Base-by-base conservation (phyloP, 2,113 vertebrate species). In the Anthoscopus minutus region DNA sequence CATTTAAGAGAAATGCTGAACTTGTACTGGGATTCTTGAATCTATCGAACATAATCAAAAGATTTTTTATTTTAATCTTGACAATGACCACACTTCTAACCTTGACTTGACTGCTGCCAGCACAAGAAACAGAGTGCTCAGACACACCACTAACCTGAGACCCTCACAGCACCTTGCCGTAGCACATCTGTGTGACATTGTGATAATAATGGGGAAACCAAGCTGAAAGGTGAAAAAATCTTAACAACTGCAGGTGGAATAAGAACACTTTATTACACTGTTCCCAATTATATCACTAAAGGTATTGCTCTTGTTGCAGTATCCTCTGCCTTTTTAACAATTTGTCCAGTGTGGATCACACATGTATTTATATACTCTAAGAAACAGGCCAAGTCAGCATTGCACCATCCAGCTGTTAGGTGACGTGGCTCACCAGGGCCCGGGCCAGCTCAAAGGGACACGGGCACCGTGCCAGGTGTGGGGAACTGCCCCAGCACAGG, bases 11-110 rank as follows among this genome's bases (percentile, higher is more conserved):
- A 79, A 70, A 33, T 30, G 3, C 6, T 18, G 8, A 4, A 40
- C 33, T 47, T 81, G 33, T 62, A 42, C 23, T 25, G 38, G 4
- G 38, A 21, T 28, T 18, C 53, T 66, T 60, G 20, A 45, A 58
- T 51, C 23, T 66, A 8, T 50, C 2, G 0, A 47, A 33, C 5
- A 37, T 2, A 20, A 45, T 37, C 14, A 40, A 37, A 1, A 51
- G 13, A 53, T 56, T 62, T 77, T 86, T 24, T 48, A 35, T 74
- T 65, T 80, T 70, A 57, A 84, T 5, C 9, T 23, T 61, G 33
- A 35, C 15, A 40, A 27, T 37, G 25, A 17, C 24, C 28, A n/a
- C 9, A n/a, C 4, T 61, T 69, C 50, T 69, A 69, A 37, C 23
- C 44, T 44, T 51, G 25, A 6, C 19, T 19, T 57, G 58, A 53